phyloP scores from a whole-genome alignment of 2,797 vertebrate species.

The Furcifer pardalis region DNA sequence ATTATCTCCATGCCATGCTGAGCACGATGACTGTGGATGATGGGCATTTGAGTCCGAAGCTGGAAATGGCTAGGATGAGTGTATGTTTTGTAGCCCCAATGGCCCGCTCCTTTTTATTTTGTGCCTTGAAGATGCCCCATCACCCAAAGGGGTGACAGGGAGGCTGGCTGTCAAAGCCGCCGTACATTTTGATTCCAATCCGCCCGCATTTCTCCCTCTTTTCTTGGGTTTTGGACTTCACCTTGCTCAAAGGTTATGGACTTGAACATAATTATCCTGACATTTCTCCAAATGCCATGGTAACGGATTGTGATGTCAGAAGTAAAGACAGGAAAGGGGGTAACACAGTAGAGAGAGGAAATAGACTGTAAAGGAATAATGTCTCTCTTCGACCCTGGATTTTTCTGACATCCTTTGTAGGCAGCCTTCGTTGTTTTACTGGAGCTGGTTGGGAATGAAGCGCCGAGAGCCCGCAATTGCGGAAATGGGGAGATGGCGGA shows the following conservation, averaged over 20 bases:
- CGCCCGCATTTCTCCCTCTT: too few species aligned
- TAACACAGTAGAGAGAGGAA: constrained; percentile 4
- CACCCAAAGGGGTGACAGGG: too few species aligned
- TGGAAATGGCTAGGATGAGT: not conserved
- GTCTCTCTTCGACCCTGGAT: constrained; percentile 10
- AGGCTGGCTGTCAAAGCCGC: too few species aligned
- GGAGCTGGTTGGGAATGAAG: not conserved
- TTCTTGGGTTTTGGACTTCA: not conserved
- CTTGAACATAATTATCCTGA: constrained; percentile 16
- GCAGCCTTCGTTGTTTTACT: not conserved
- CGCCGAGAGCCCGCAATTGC: not conserved
- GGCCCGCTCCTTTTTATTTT: too few species aligned
- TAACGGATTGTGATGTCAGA: constrained; percentile 35
- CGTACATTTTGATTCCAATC: not conserved
- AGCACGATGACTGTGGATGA: not conserved
- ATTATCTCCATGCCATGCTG: not conserved
- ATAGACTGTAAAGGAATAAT: constrained; percentile 13
- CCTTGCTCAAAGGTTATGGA: constrained; percentile 4
- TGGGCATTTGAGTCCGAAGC: not conserved
- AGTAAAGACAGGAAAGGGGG: not conserved
- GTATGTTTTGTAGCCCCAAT: not conserved
- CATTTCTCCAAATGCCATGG: constrained; percentile 42
- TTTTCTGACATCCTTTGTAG: not conserved
- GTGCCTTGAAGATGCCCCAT: too few species aligned
- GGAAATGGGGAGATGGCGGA: too few species aligned